Percentiles rank a stretch among this genome's conserved stretches.
These are phyloP conservation scores for Uria aalge DNA, from an alignment of 2,113 vertebrate species.

Conservation along the genomic window DNA sequence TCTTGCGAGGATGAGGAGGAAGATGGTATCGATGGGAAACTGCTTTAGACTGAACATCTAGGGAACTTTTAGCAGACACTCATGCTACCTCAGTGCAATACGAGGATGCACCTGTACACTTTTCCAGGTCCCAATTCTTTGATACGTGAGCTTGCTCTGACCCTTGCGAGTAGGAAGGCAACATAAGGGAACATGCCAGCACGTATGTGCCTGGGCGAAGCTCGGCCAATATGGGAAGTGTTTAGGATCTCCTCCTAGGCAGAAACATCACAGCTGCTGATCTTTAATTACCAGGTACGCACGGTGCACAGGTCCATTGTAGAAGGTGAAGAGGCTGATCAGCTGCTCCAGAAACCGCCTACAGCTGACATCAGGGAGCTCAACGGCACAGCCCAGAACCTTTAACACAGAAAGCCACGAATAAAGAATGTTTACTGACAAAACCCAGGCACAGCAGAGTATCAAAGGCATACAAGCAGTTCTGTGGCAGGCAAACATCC, in stretches of 20 bases:
- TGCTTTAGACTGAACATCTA: not conserved
- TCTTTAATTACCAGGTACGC: slow-evolving; percentile 81
- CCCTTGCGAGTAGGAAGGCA: not conserved
- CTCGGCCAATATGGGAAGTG: accelerated
- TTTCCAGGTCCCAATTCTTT: not conserved
- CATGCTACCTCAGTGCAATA: accelerated
- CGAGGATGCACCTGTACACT: not conserved
- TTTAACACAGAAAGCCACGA: not conserved
- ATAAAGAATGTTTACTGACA: not conserved
- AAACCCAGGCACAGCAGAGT: not conserved
- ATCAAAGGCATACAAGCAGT: not conserved
- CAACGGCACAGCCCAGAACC: slow-evolving; percentile 85
- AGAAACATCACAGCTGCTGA: not conserved
- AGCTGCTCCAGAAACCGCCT: slow-evolving; percentile 84
- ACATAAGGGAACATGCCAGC: accelerated
- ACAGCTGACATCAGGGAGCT: slow-evolving; percentile 86
- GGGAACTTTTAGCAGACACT: not conserved
- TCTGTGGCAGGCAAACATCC: not conserved
- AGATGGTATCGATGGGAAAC: not conserved
- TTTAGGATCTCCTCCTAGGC: not conserved
- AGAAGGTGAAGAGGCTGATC: slow-evolving; percentile 88
- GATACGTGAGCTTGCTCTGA: not conserved
- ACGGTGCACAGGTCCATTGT: slow-evolving; percentile 79
- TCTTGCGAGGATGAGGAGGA: not conserved
- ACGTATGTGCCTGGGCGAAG: accelerated